A percentile compares a stretch with the other conserved stretches of the same genome.
Conservation (phyloP, 37 sponge, comb jelly and placozoan species). For the Tethya wilhelma region DNA sequence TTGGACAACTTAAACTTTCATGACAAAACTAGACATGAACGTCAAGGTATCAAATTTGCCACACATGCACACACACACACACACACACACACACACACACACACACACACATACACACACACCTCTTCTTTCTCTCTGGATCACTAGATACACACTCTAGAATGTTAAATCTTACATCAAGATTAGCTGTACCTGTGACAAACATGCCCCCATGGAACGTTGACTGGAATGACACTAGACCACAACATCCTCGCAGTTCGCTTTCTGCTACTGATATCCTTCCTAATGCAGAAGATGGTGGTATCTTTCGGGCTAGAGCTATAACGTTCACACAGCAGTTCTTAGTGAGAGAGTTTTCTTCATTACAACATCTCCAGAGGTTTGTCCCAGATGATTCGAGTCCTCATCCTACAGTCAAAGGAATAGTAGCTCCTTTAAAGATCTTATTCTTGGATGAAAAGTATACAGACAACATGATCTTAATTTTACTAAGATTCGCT, state of each 20-base stretch:
- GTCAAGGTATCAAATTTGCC: too few species aligned
- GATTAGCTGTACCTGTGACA: background rate
- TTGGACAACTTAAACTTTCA: background rate
- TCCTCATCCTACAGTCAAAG: background rate
- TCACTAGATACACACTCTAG: background rate
- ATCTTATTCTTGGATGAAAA: background rate
- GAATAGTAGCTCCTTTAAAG: background rate
- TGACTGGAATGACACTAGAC: constrained; percentile 5
- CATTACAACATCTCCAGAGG: background rate
- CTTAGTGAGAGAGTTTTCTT: background rate
- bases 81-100: too few species aligned
- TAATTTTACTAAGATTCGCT: too few species aligned
- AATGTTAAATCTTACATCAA: constrained; percentile 11
- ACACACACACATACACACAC: background rate
- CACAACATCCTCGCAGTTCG: background rate
- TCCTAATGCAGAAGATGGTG: background rate
- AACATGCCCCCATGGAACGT: background rate
- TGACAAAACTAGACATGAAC: background rate
- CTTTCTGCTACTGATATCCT: background rate
- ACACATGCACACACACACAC: too few species aligned
- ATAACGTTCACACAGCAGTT: background rate
- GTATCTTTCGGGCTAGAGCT: background rate
- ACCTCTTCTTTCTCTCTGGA: too few species aligned
- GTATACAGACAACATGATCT: too few species aligned
- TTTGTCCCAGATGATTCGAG: background rate